These are phyloP conservation scores for Acanthopleura granulata DNA, from an alignment of 2,888 invertebrate genomes.

Conservation along the genomic window DNA sequence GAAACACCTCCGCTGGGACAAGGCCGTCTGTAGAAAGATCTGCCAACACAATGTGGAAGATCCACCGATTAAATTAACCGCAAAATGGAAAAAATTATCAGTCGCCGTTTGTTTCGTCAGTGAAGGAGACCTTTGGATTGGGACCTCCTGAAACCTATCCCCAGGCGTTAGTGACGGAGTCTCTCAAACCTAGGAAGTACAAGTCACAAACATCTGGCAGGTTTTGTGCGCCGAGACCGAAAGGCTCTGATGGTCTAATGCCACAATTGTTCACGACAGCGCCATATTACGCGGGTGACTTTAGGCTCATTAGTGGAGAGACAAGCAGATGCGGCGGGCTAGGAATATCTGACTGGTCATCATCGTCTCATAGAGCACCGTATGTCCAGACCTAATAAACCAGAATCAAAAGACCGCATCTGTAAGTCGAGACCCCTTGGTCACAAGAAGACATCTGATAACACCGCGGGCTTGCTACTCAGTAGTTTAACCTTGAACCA, in stretches of 20 bases:
- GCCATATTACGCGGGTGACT: constrained; percentile 2
- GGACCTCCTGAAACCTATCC: neutral
- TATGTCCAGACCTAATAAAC: neutral
- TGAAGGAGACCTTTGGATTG: neutral
- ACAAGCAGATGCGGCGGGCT: constrained; percentile 5
- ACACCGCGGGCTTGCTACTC: too few relatives aligned
- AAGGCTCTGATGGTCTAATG: neutral
- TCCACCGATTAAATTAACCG: constrained; percentile 17
- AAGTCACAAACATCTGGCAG: constrained; percentile 14
- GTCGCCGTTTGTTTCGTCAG: neutral
- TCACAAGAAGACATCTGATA: too few relatives aligned
- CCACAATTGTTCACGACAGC: neutral
- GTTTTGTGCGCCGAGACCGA: neutral
- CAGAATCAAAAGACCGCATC: neutral
- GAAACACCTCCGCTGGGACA: neutral
- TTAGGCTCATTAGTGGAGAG: constrained; percentile 2
- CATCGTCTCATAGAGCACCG: neutral
- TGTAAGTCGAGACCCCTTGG: too few relatives aligned
- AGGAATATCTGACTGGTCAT: neutral
- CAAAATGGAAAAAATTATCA: constrained; percentile 17
- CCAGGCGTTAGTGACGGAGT: neutral
- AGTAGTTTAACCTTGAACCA: too few relatives aligned
- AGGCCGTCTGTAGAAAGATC: neutral
- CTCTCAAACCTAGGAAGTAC: neutral
- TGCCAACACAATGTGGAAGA: constrained; percentile 8